Percentiles rank a stretch among this genome's conserved stretches.
Conservation (phyloP, 2,113 vertebrate species). For the Erinaceus europaeus region DNA sequence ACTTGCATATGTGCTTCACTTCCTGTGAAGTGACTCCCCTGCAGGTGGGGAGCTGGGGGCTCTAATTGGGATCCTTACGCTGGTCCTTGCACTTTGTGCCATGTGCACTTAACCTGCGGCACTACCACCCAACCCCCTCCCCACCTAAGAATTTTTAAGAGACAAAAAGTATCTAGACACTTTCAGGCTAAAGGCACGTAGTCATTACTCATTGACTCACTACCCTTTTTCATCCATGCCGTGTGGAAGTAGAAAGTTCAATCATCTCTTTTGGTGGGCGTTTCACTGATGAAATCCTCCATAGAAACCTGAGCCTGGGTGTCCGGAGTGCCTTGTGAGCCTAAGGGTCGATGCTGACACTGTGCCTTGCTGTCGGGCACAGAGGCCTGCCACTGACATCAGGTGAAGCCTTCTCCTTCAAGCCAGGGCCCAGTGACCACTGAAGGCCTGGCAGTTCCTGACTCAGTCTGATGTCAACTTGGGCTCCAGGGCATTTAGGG, state of each 20-base stretch:
- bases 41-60: too few relatives aligned
- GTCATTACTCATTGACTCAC: not conserved
- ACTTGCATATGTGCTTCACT: too few relatives aligned
- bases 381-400: too few relatives aligned
- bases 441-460: not conserved
- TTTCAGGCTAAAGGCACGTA: accelerated
- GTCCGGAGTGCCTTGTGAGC: not conserved
- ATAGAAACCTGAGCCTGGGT: not conserved
- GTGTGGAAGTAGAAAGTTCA: not conserved
- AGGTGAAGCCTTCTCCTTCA: too few relatives aligned
- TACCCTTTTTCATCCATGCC: accelerated
- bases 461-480: not conserved
- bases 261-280: accelerated
- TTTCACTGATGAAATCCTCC: not conserved
- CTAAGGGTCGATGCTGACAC: accelerated
- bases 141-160: not conserved
- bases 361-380: too few relatives aligned
- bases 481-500: not conserved
- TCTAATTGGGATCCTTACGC: too few relatives aligned
- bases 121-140: too few relatives aligned
- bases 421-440: not conserved
- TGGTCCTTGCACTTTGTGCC: too few relatives aligned
- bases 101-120: too few relatives aligned
- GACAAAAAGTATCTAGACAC: not conserved
- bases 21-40: too few relatives aligned